Percentiles rank a stretch among this genome's conserved stretches.
Conservation (phyloP, 2,797 vertebrate species). For the Phrynocephalus forsythii region DNA sequence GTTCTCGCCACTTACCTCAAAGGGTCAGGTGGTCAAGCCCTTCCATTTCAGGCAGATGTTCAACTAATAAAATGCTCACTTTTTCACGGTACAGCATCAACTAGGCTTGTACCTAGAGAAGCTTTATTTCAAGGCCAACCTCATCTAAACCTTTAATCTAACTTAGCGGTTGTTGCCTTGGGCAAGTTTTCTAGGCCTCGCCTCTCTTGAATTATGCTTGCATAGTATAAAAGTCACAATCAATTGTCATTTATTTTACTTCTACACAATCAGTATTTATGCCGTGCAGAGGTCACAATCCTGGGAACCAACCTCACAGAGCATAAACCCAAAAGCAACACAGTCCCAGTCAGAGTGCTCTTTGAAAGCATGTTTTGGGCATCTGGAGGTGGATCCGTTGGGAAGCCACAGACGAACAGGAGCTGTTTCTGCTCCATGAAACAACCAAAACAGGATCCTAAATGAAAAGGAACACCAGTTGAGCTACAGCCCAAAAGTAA, state of each 20-base stretch:
- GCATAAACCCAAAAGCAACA: not conserved
- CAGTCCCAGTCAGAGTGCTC: not conserved
- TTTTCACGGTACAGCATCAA: not conserved
- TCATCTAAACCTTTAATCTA: conserved; percentile 15
- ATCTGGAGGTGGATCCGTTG: not conserved
- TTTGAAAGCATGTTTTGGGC: not conserved
- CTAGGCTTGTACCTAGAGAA: not conserved
- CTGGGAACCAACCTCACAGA: not conserved
- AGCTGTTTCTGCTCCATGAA: not conserved
- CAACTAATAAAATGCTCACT: not conserved
- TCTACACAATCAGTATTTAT: conserved; percentile 33
- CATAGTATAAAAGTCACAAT: not conserved
- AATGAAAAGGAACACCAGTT: not conserved
- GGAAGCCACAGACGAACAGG: not conserved
- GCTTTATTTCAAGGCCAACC: not conserved
- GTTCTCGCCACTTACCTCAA: not conserved
- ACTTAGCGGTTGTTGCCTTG: not conserved
- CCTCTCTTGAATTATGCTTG: conserved; percentile 46
- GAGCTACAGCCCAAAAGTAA: not conserved
- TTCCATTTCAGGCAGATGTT: not conserved
- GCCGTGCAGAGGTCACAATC: conserved; percentile 20
- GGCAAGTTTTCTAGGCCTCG: conserved; percentile 42
- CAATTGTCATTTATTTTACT: conserved; percentile 42
- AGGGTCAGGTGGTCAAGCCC: no score
- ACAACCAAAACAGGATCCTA: conserved; percentile 16